A percentile compares a stretch with the other conserved stretches of the same genome.
phyloP scores from a whole-genome alignment of 30 jellyfish, hydroid and myxozoan species.

The Nemopilema nomurai region DNA sequence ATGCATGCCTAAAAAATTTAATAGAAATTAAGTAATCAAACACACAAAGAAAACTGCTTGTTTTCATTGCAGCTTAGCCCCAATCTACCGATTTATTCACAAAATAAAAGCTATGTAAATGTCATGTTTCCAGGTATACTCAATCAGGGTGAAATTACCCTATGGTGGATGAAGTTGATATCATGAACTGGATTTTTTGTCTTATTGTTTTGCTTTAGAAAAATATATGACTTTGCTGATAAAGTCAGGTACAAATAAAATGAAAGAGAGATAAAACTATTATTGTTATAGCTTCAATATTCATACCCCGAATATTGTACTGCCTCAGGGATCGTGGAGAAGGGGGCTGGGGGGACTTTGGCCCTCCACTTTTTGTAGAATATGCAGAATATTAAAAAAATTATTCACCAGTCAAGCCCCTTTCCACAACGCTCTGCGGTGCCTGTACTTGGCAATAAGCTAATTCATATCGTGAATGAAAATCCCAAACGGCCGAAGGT shows the following conservation, averaged over 20 bases:
- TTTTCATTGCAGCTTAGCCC: background rate
- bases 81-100: background rate
- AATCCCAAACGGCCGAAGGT: conserved; percentile 16
- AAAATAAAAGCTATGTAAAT: background rate
- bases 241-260: background rate
- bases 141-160: background rate
- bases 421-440: background rate
- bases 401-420: background rate
- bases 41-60: background rate
- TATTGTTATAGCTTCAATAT: background rate
- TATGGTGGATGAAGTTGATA: conserved; percentile 11
- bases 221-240: conserved; percentile 2
- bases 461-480: background rate
- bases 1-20: conserved; percentile 1
- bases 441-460: background rate
- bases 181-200: background rate
- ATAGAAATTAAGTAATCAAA: background rate
- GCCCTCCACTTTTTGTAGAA: background rate
- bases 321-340: background rate
- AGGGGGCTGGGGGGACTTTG: background rate
- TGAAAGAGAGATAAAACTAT: background rate
- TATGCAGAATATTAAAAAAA: background rate
- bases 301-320: background rate
- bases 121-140: background rate
- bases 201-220: conserved; percentile 1